A percentile compares a stretch with the other conserved stretches of the same genome.
Conservation (phyloP, 2,113 vertebrate genomes). For the Petroica traversi region DNA sequence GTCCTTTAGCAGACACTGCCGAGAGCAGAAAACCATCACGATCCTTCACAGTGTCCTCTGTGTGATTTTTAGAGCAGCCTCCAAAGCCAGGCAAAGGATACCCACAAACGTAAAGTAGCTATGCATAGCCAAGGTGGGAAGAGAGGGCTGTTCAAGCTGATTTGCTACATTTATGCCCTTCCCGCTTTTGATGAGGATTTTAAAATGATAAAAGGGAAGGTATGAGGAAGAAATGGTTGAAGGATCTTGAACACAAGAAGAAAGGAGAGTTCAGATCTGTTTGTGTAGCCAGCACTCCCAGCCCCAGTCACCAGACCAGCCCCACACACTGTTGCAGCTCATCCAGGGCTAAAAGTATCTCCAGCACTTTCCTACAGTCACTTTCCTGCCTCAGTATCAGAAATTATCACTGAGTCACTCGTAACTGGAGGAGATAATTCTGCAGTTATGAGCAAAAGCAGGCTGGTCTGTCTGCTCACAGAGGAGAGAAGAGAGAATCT, state of each 20-base stretch:
- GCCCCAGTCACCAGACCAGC: neutral
- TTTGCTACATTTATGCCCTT: neutral
- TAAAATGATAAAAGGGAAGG: neutral
- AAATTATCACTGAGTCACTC: neutral
- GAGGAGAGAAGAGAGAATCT: neutral
- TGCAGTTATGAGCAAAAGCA: neutral
- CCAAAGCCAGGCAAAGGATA: neutral
- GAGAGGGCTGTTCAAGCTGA: neutral
- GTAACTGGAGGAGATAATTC: neutral
- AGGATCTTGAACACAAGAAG: neutral
- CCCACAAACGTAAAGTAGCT: neutral
- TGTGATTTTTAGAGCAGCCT: neutral
- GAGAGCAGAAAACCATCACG: neutral
- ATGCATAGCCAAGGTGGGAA: neutral
- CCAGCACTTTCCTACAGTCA: neutral
- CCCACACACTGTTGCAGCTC: neutral
- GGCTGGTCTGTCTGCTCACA: neutral
- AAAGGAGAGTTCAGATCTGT: neutral
- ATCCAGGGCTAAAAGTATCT: neutral
- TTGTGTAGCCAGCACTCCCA: accelerated
- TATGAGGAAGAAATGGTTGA: neutral
- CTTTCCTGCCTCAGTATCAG: neutral
- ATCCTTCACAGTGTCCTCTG: neutral
- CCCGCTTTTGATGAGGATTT: neutral
- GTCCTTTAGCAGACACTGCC: neutral